Conservation (phyloP, 2,888 invertebrate species). For the Volucella zonaria region DNA sequence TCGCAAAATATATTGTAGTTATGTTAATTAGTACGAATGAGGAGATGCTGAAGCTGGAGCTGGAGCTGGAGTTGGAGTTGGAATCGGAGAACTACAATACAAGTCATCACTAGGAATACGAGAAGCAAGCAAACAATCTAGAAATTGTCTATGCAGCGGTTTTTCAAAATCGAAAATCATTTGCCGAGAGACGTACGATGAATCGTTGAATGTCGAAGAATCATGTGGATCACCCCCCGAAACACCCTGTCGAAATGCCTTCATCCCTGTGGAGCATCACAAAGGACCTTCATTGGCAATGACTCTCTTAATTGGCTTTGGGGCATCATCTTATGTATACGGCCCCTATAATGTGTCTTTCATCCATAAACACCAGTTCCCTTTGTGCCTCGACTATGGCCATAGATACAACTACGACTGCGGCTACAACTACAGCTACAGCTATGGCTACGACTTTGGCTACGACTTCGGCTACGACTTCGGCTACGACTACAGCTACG, state of each 20-base stretch:
- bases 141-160: conserved; percentile 61
- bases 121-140: conserved; percentile 37
- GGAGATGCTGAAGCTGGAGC: too few species aligned
- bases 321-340: conserved; percentile 67
- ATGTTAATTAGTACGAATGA: conserved; percentile 33
- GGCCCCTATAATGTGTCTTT: conserved; percentile 56
- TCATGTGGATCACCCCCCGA: not conserved
- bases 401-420: too few species aligned
- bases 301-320: conserved; percentile 69
- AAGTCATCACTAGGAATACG: not conserved
- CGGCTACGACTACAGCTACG: not conserved
- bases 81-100: too few species aligned
- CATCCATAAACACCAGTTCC: conserved; percentile 65
- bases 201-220: too few species aligned
- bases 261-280: not conserved
- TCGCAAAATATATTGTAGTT: conserved; percentile 24
- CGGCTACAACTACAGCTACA: too few species aligned
- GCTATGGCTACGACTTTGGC: not conserved
- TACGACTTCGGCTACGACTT: too few species aligned
- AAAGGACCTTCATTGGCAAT: conserved; percentile 65
- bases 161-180: conserved; percentile 52
- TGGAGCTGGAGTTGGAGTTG: too few species aligned
- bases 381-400: not conserved
- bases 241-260: not conserved
- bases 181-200: not conserved